Base-by-base conservation (phyloP, 1,140 invertebrate species). In the Eupristina koningsbergeri region DNA sequence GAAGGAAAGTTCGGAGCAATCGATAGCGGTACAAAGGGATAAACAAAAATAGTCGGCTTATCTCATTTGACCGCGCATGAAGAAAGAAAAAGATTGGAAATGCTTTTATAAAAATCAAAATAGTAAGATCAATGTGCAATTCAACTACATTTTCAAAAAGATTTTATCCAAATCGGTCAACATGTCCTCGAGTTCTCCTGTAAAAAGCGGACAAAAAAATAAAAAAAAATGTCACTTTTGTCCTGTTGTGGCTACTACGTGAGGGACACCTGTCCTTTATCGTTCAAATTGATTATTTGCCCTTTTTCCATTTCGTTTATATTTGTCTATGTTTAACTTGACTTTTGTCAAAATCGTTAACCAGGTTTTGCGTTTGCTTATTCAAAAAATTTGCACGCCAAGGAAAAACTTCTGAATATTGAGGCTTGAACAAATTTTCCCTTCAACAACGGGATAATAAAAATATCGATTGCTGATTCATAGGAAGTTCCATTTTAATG, bases 241-340 rank as follows among this genome's bases (percentile, higher is more conserved):
- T 13, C 7, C 6, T 9, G 36, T 36, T 7, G 17, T 41, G 67
- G 17, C 29, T 22, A 17, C 29, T 22, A 17, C 3, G 31, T 13
- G 64, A 39, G 63, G 22, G 78, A 71, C 78, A 71, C 78, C 78
- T 80, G 63, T 80, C 78, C 29, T 19, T 50, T 53, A n/a, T 50
- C 58, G 69, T 39, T 29, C 1, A 34, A 15, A 76, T 64, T 17
- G 22, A 11, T 34, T 39, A 0, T 67, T 79, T 79, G n/a, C 36
- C 9, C 63, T 79, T 64, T 39, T 67, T 31, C 15, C 34, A 26
- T n/a, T 6, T 2, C 50, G 22, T 76, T 58, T 50, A 45, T 47
- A 76, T 45, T 76, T 76, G 36, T 3, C 5, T n/a, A 5, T 45
- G 58, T 78, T 78, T 78, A 41, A 53, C 6, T 50, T 36, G 74